Conservation (phyloP, 1,140 invertebrate species). For the Oreohelix idahoensis region DNA sequence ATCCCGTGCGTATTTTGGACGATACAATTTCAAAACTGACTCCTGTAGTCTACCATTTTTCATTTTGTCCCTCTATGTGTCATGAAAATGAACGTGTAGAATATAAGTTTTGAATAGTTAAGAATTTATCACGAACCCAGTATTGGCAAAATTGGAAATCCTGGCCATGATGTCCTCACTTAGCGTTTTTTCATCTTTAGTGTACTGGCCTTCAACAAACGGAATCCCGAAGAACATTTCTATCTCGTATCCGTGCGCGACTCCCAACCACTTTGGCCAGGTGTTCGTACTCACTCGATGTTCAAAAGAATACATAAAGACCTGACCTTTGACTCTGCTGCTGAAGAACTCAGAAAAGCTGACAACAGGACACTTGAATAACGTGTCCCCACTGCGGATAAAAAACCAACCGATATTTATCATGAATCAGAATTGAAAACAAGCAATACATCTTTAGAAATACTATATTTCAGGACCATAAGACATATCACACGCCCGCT, state of each 20-base stretch:
- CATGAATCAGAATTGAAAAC: too few relatives aligned
- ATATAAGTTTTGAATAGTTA: background rate
- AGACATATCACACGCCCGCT: too few relatives aligned
- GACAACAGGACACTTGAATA: constrained; percentile 63
- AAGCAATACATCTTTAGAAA: too few relatives aligned
- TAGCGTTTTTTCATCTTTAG: constrained; percentile 86
- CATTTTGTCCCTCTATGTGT: too few relatives aligned
- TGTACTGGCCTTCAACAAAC: constrained; percentile 85
- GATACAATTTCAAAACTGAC: too few relatives aligned
- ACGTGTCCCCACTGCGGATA: constrained; percentile 48
- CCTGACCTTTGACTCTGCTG: constrained; percentile 9
- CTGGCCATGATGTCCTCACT: constrained; percentile 92
- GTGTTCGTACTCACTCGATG: constrained; percentile 77
- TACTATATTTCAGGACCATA: too few relatives aligned
- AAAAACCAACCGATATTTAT: too few relatives aligned
- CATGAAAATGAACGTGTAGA: too few relatives aligned
- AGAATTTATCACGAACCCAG: constrained; percentile 82
- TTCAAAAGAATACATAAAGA: constrained; percentile 62
- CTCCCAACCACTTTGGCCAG: constrained; percentile 96
- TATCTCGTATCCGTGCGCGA: constrained; percentile 96
- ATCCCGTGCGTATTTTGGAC: too few relatives aligned
- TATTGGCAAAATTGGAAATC: constrained; percentile 93
- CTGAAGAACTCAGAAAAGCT: constrained; percentile 47
- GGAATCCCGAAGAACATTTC: constrained; percentile 92
- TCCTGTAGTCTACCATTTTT: too few relatives aligned